Conservation (phyloP, 2,797 vertebrate genomes). For the Peromyscus aztecus region DNA sequence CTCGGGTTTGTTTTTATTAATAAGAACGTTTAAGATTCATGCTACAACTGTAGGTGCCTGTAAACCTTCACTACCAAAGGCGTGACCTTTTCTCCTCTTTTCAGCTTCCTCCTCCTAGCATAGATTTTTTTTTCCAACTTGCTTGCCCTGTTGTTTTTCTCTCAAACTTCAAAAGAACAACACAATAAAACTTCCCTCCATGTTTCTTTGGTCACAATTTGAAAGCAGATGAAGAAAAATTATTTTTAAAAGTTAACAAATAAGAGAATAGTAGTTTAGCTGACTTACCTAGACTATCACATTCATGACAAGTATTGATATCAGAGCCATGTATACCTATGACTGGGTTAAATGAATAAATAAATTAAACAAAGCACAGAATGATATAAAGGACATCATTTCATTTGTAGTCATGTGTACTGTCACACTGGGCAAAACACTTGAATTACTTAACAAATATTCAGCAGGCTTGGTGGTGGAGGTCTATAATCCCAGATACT, state of each 20-base stretch:
- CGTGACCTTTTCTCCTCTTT: neutral
- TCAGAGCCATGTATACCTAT: conserved; percentile 2
- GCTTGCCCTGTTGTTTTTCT: neutral
- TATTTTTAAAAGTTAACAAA: conserved; percentile 23
- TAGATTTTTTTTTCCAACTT: neutral
- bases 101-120: neutral
- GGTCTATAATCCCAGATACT: neutral
- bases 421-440: neutral
- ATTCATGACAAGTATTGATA: conserved; percentile 1
- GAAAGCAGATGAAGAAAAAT: neutral
- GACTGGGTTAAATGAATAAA: neutral
- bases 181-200: neutral
- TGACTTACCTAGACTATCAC: neutral
- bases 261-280: neutral
- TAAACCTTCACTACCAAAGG: neutral
- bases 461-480: neutral
- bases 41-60: no score
- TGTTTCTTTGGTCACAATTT: conserved; percentile 36
- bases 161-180: neutral
- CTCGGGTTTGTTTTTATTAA: no score
- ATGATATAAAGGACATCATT: neutral
- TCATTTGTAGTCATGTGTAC: neutral
- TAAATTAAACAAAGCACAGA: conserved; percentile 51
- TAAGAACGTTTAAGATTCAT: no score
- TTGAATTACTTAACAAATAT: conserved; percentile 40